Evolutionary conservation across 2,113 vertebrate genomes (phyloP).

Genomic region (Rhinopithecus roxellana): DNA sequence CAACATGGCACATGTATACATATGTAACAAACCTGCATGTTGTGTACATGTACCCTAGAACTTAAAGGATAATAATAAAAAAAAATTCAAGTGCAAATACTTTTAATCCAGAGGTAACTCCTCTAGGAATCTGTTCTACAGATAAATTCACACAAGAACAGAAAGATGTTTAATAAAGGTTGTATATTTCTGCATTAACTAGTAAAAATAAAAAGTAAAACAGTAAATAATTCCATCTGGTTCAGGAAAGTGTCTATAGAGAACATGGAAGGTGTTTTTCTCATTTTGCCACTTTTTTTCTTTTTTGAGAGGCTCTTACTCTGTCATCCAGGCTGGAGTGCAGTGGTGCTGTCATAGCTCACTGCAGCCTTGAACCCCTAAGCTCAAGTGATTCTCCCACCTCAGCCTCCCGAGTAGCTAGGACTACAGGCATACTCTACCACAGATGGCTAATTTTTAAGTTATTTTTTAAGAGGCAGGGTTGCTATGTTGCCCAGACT

Average conservation of each 20-base stretch:
- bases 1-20: too few species aligned
- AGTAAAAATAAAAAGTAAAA: not conserved
- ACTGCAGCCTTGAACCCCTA: not conserved
- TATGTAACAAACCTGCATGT: too few species aligned
- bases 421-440: not conserved
- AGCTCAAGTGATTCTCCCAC: not conserved
- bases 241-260: not conserved
- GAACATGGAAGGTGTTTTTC: not conserved
- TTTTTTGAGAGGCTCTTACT: not conserved
- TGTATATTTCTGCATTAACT: not conserved
- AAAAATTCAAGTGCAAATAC: not conserved
- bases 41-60: too few species aligned
- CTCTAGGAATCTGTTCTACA: not conserved
- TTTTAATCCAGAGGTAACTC: not conserved
- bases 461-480: not conserved
- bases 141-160: not conserved
- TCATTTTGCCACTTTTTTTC: not conserved
- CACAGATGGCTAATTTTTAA: not conserved
- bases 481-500: not conserved
- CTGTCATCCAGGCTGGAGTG: not conserved
- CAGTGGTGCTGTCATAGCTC: not conserved
- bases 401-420: not conserved
- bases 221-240: not conserved
- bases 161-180: not conserved
- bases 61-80: too few species aligned